Percentiles rank a stretch among this genome's conserved stretches.
Evolutionary conservation across 2,888 invertebrate genomes (phyloP).

Genomic region (Temnothorax unifasciatus): DNA sequence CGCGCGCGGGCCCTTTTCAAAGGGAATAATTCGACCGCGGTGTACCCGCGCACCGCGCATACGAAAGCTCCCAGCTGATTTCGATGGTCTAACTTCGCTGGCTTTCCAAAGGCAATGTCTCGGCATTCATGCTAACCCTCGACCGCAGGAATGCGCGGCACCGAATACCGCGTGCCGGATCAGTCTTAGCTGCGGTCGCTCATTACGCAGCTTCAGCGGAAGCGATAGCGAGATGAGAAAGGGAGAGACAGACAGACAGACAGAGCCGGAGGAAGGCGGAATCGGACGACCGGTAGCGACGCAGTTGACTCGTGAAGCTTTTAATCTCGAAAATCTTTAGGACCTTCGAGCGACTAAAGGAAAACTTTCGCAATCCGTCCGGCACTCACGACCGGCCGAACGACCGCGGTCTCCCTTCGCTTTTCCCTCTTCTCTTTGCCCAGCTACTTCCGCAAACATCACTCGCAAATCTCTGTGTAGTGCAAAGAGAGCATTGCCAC

Average conservation of each 20-base stretch:
- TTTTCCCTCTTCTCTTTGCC: constrained; percentile 52
- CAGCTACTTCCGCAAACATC: constrained; percentile 79
- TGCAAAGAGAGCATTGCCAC: constrained; percentile 71
- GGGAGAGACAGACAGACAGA: constrained; percentile 4
- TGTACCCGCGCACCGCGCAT: constrained; percentile 22
- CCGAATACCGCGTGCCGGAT: constrained; percentile 69
- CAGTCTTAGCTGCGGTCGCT: constrained; percentile 71
- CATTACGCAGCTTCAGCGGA: constrained; percentile 72
- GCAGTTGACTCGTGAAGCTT: constrained; percentile 68
- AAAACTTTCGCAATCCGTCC: constrained; percentile 65
- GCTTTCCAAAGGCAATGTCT: constrained; percentile 72
- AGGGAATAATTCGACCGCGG: constrained; percentile 70
- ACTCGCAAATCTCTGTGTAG: constrained; percentile 77
- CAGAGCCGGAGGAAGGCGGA: not conserved
- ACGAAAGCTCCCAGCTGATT: constrained; percentile 62
- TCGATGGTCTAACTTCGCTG: constrained; percentile 66
- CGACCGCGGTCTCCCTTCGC: constrained; percentile 24
- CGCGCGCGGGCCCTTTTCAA: constrained; percentile 57
- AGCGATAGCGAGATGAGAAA: constrained; percentile 52
- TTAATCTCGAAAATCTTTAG: constrained; percentile 78
- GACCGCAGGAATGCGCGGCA: constrained; percentile 72
- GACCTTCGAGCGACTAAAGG: constrained; percentile 70
- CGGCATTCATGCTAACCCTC: constrained; percentile 64
- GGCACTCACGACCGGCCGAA: constrained; percentile 43
- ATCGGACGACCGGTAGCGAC: constrained; percentile 46